Percentiles rank a stretch among this genome's conserved stretches.
These are phyloP conservation scores for Leucoraja ocellata DNA, from an alignment of 2,797 vertebrate genomes.

Conservation along the genomic window DNA sequence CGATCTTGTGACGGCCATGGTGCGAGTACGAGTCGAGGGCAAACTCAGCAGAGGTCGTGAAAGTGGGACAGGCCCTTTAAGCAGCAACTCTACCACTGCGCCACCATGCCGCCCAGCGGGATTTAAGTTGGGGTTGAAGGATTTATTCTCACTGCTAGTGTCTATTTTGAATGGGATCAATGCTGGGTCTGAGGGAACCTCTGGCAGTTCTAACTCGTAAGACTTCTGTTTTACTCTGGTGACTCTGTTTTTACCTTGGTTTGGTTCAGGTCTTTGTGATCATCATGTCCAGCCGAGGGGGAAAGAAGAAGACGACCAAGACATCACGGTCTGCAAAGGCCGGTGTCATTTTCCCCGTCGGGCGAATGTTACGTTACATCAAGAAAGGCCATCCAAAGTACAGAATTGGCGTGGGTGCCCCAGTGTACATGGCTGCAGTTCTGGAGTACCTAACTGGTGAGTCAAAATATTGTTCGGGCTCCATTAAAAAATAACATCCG, in stretches of 20 bases:
- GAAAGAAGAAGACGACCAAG: conserved; percentile 94
- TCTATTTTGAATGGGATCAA: too few species aligned
- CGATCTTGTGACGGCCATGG: too few species aligned
- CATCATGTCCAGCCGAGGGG: conserved; percentile 90
- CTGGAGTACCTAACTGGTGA: conserved; percentile 93
- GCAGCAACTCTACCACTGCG: too few species aligned
- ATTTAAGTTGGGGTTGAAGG: too few species aligned
- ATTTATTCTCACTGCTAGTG: too few species aligned
- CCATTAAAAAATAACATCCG: not conserved
- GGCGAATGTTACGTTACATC: conserved; percentile 95
- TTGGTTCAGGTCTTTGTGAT: conserved; percentile 49
- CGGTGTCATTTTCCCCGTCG: conserved; percentile 93
- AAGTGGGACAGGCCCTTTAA: too few species aligned
- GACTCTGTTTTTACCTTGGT: not conserved
- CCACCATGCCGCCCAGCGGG: too few species aligned
- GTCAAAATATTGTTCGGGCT: conserved; percentile 40
- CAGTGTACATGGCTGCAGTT: conserved; percentile 93
- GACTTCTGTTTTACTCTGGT: not conserved
- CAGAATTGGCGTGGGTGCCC: conserved; percentile 90
- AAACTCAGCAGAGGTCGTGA: too few species aligned
- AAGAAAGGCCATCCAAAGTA: conserved; percentile 90
- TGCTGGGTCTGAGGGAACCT: too few species aligned
- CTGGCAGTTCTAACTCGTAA: not conserved
- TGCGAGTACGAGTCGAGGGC: too few species aligned
- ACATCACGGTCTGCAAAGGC: conserved; percentile 92